A percentile compares a stretch with the other conserved stretches of the same genome.
Evolutionary conservation across 2,888 invertebrate genomes (phyloP).

Genomic region (Gastrophysa polygoni): DNA sequence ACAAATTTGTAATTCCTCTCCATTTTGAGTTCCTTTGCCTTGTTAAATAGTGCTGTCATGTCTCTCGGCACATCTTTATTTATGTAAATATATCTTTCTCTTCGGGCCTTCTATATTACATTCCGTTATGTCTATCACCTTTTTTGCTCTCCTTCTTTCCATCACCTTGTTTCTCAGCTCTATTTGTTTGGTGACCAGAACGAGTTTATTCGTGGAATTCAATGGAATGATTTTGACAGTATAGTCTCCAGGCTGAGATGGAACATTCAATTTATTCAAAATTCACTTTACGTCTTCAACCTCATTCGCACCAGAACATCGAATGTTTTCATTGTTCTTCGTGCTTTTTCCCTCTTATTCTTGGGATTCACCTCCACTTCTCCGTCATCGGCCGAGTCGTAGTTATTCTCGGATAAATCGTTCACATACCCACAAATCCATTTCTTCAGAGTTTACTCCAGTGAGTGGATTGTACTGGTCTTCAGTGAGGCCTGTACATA

Average conservation of each 20-base stretch:
- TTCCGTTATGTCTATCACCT: neutral
- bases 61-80: conserved; percentile 4
- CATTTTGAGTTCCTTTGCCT: conserved; percentile 5
- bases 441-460: no score
- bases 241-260: conserved; percentile 5
- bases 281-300: neutral
- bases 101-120: conserved; percentile 2
- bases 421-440: no score
- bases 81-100: conserved; percentile 1
- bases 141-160: neutral
- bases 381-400: no score
- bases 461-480: no score
- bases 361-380: neutral
- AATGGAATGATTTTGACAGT: neutral
- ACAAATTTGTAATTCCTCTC: neutral
- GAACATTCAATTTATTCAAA: conserved; percentile 3
- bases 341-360: neutral
- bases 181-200: neutral
- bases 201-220: neutral
- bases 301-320: neutral
- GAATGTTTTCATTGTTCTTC: neutral
- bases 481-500: no score
- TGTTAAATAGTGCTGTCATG: neutral
- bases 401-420: no score
- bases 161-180: conserved; percentile 2